A percentile compares a stretch with the other conserved stretches of the same genome.
phyloP scores from a whole-genome alignment of 2,888 invertebrate genomes.

The Pseudanteris insignis region DNA sequence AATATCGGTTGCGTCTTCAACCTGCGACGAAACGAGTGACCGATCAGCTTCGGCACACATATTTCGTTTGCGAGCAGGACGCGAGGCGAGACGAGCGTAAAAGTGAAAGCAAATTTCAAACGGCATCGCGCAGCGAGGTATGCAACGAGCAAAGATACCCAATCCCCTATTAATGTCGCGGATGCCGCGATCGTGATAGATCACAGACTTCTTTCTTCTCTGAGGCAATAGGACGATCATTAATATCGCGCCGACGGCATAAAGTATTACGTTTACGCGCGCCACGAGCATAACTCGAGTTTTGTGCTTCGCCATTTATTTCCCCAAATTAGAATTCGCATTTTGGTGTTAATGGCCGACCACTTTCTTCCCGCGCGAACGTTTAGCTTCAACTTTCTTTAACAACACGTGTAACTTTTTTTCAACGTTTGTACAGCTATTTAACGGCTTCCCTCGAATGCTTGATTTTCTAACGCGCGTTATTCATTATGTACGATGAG shows the following conservation, averaged over 20 bases:
- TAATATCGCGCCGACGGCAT: constrained; percentile 27
- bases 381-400: no score
- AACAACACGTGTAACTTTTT: no score
- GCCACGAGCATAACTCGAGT: no score
- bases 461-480: no score
- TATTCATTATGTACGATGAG: no score
- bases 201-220: constrained; percentile 44
- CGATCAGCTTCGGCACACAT: constrained; percentile 24
- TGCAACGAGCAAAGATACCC: constrained; percentile 37
- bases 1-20: constrained; percentile 36
- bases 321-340: no score
- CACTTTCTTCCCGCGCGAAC: no score
- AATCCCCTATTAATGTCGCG: constrained; percentile 40
- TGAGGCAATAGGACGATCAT: constrained; percentile 37
- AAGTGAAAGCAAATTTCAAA: constrained; percentile 48
- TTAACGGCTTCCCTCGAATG: no score
- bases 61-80: constrained; percentile 34
- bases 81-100: constrained; percentile 41
- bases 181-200: constrained; percentile 44
- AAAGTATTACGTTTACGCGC: constrained; percentile 11
- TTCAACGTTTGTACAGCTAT: no score
- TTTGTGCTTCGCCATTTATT: no score
- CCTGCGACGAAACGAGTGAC: constrained; percentile 22
- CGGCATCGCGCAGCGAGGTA: constrained; percentile 15
- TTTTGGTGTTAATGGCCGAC: no score